Base-by-base conservation (phyloP, 2,797 vertebrate species). In the Helarctos malayanus region DNA sequence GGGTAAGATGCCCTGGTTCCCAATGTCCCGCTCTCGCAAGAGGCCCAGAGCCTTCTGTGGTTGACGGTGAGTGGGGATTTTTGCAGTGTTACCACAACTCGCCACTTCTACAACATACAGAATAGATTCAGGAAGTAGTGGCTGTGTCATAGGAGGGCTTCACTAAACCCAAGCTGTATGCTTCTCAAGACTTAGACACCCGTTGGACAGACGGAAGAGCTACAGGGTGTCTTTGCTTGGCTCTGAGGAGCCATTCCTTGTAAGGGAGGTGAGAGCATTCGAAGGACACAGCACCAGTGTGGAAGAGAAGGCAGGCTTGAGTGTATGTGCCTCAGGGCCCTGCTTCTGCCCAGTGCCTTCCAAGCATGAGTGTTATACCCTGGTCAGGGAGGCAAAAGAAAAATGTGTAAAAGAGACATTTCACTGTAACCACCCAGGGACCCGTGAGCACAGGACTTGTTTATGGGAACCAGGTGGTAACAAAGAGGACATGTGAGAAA, bases 1-100 rank as follows among this genome's bases (percentile, higher is more conserved):
- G 2, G 86, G 13, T n/a, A 76, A 97, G 71, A 86, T 1, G n/a
- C 14, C 21, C 82, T 54, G 23, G 3, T 89, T 92, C 88, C 91
- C 81, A 95, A 56, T 15, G 12, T 12, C 68, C 65, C 59, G 21
- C 54, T 25, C 0, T 49, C 68, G 38, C 52, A 59, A 71, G 76
- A 93, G 41, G 41, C 38, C 21, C 12, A 16, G 79, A 0, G 6
- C 63, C 61, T 84, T 91, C 11, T 0, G 16, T 41, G 73, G 52
- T 6, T 81, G 68, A 69, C 32, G 16, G 65, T 3, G 16, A 88
- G 56, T 71, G 73, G 87, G 71, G 65, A 83, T n/a, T 78, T 91
- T 83, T 94, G 38, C 92, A 95, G 56, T 23, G 38, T 94, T 91
- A 69, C 78, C 94, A 56, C 82, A 92, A 32, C 13, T 93, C 57